Evolutionary conservation across 2,113 vertebrate genomes (phyloP), one percentile per base, ranked within the genome.

Genomic region (Syngnathus typhle): DNA sequence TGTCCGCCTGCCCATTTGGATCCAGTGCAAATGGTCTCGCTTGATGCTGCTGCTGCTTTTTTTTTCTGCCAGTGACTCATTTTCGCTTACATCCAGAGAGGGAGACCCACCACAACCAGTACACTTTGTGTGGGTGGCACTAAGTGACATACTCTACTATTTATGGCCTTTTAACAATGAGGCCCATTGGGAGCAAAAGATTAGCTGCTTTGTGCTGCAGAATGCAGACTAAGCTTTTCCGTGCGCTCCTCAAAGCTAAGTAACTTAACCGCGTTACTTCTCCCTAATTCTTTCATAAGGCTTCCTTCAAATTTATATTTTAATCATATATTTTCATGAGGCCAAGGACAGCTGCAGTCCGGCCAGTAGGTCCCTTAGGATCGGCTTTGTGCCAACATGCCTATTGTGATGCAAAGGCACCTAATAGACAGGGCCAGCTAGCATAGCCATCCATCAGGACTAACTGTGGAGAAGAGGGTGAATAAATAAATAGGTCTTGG

Each of bases 341-440:
- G 15, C 64, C 38, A 32, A 36, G n/a, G 73, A 44, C 52, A 51
- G 61, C 78, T 71, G 76, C 69, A 52, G 60, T 71, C 73, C 63
- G 36, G 51, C 1, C 39, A 62, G 74, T 64, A 36, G 79, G 71
- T 82, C 85, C 84, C 85, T 60, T 7, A 74, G 80, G 84, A 69
- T 72, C 78, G 77, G 77, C 83, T 87, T 72, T 85, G 84, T 82
- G 82, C 81, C 84, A 87, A 80, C 78, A 76, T 56, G 84, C 73
- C 86, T 76, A 73, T 85, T 86, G 85, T 84, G 84, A 85, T 81
- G 74, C 80, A 80, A 74, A 74, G 76, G 54, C 70, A 70, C 80
- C 74, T 79, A 67, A 84, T 43, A 72, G 65, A 82, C 6, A 1
- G 38, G 62, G 52, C 70, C 61, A 82, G 85, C 76, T 70, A 77